Conservation (phyloP, 2,797 vertebrate genomes). For the Octomys mimax region DNA sequence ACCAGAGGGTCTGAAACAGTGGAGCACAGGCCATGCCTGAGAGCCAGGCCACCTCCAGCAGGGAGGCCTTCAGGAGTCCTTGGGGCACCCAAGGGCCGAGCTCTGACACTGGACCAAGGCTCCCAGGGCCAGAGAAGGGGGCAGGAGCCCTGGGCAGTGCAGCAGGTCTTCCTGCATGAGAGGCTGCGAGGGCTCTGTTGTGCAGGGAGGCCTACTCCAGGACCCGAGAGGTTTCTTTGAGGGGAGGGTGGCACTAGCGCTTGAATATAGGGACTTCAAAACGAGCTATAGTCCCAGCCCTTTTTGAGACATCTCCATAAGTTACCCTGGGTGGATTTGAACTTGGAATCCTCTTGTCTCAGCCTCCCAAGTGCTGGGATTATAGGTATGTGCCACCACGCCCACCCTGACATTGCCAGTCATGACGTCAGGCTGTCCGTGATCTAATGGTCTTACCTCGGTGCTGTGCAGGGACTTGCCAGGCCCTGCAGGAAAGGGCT, state of each 20-base stretch:
- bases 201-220: not conserved
- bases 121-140: not conserved
- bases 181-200: not conserved
- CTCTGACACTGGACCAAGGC: not conserved
- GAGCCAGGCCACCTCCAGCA: not conserved
- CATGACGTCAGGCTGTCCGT: rapidly evolving
- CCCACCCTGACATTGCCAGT: not conserved
- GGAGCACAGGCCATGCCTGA: rapidly evolving
- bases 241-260: not conserved
- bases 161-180: not conserved
- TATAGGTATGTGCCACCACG: not conserved
- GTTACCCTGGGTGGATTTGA: not conserved
- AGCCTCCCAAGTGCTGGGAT: not conserved
- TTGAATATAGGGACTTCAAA: not conserved
- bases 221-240: not conserved
- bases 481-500: not conserved
- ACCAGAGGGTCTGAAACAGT: constrained; percentile 93
- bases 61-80: not conserved
- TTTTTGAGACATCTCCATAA: not conserved
- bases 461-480: not conserved
- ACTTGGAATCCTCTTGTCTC: not conserved
- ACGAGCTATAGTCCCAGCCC: not conserved
- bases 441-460: rapidly evolving
- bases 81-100: not conserved
- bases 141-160: not conserved